Evolutionary conservation across 1,140 invertebrate genomes (phyloP).

Genomic region (Vollenhovia emeryi): DNA sequence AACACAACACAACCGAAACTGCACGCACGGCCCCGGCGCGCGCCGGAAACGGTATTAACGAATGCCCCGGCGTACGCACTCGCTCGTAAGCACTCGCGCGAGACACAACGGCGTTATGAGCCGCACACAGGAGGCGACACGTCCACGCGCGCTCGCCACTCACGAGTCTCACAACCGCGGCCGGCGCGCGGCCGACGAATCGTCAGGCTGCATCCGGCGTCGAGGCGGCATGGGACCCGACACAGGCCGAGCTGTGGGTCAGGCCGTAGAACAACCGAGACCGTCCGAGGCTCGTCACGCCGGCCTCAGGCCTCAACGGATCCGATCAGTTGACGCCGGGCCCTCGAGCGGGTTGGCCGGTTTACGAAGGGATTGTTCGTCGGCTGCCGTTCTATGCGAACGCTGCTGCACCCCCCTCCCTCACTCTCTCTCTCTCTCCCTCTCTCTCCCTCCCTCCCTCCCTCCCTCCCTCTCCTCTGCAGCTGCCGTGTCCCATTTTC

Average conservation of each 20-base stretch:
- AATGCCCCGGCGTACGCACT: constrained; percentile 32
- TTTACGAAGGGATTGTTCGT: constrained; percentile 25
- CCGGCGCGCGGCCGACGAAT: constrained; percentile 38
- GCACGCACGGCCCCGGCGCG: constrained; percentile 51
- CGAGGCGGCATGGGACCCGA: constrained; percentile 19
- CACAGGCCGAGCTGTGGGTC: constrained; percentile 42
- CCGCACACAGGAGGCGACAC: constrained; percentile 49
- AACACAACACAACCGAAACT: constrained; percentile 41
- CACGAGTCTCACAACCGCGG: constrained; percentile 33
- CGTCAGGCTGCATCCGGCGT: constrained; percentile 45
- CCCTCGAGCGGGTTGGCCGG: constrained; percentile 62
- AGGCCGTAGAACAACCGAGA: constrained; percentile 46
- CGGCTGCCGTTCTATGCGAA: not conserved
- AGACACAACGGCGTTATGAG: constrained; percentile 52
- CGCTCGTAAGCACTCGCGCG: constrained; percentile 60
- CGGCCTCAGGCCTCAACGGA: constrained; percentile 39
- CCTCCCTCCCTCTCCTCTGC: constrained; percentile 11
- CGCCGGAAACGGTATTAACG: constrained; percentile 68
- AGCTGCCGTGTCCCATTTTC: constrained; percentile 59
- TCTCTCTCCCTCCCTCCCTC: not conserved
- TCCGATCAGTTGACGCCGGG: constrained; percentile 62
- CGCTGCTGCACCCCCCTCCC: not conserved
- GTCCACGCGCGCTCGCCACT: constrained; percentile 32
- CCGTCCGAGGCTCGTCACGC: constrained; percentile 28
- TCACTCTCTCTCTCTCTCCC: not conserved